Evolutionary conservation across 1,140 invertebrate genomes (phyloP), one percentile per base, ranked within the genome.

Genomic region (Orchesella cincta): DNA sequence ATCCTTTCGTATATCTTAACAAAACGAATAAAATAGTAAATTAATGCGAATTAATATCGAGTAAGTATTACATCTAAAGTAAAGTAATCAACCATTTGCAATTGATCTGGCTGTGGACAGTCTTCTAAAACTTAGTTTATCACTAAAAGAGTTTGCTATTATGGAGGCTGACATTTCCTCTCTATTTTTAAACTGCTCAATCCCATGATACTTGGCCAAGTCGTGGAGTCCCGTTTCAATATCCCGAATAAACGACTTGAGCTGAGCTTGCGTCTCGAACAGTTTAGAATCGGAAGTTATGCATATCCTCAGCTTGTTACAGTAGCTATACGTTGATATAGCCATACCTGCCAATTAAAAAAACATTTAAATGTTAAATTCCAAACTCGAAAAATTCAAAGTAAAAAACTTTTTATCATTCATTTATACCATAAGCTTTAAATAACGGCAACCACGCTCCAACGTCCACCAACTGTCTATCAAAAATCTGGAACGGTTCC

Each of bases 251-350:
- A 67, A 67, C 12, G 23, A 16, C n/a, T 67, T 67, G 62, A 67
- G 62, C 26, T 67, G 62, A 8, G 62, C 62, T n/a, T 67, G 62
- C 8, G 8, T 67, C n/a, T 33, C 62, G 12, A 67, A 67, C 2
- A 67, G 29, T 31, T 67, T 29, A 29, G 62, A 67, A n/a, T 67
- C 62, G 23, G 28, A 67, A 8, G 62, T 67, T 12, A 67, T 29
- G 31, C 62, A 67, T 31, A 67, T 67, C n/a, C 62, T 67, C 5
- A 67, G 62, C 31, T 33, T 67, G 31, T 67, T 33, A 33, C 62
- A 67, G 31, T 67, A 67, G n/a, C 62, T 67, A n/a, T 67, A 67
- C 29, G 62, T 67, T 29, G 62, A 67, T 31, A 67, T 67, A 31
- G 62, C 62, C 26, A 67, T 29, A 12, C 62, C 62, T 67, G 29